Base-by-base conservation (phyloP, 2,888 invertebrate species). In the Caenorhabditis virilis region DNA sequence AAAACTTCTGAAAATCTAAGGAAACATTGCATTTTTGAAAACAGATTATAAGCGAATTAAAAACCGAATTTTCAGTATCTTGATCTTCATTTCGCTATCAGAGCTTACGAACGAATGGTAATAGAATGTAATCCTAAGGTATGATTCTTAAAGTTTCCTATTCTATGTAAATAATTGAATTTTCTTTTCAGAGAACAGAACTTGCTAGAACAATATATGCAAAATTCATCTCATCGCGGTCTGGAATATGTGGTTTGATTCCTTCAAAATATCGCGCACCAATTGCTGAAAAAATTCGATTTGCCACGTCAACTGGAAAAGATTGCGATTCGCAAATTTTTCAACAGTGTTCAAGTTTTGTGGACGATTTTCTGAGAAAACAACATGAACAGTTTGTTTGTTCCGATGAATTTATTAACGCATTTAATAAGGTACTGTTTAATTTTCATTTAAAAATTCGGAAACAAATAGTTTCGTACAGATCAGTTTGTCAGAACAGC, bases 391-490 rank as follows among this genome's bases (percentile, higher is more conserved):
- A 70, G 18, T 79, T 79, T 55, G 69, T 71, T 22, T 23, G 45
- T 1, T 79, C 79, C 13, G 76, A 77, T 36, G 77, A 77, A 43
- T 79, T 79, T 51, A 56, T 79, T 15, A 78, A 80, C 18, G 71
- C 75, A 20, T 74, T 78, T 53, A 79, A 79, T 62, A 58, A 65
- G 54, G 64, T 36, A 5, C 42, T 23, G 23, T 43, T 23, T 48
- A 48, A 30, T 57, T 48, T n/a, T n/a, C n/a, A n/a, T n/a, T n/a
- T n/a, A n/a, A n/a, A n/a, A n/a, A n/a, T n/a, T n/a, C n/a, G n/a
- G n/a, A n/a, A n/a, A n/a, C n/a, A n/a, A n/a, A n/a, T n/a, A n/a
- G n/a, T n/a, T n/a, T n/a, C n/a, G n/a, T n/a, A n/a, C n/a, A n/a
- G n/a, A n/a, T n/a, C n/a, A n/a, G n/a, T n/a, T n/a, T n/a, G n/a